phyloP scores from a whole-genome alignment of 1,140 invertebrate genomes.

The Drosophila varians region DNA sequence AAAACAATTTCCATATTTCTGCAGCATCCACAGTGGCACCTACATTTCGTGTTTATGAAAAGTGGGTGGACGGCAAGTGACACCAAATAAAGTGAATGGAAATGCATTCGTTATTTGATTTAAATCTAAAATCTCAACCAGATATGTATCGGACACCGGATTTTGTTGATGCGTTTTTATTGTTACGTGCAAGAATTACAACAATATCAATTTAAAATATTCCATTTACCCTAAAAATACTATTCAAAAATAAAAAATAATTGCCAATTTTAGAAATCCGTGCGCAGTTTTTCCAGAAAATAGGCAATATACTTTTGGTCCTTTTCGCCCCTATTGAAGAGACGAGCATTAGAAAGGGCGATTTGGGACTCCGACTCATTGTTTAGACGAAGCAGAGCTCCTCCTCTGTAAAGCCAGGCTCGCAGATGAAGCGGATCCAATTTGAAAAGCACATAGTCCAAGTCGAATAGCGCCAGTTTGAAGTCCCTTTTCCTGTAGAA shows the following conservation, averaged over 20 bases:
- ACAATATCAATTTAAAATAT: slow-evolving; percentile 3
- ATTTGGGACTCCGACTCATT: slow-evolving; percentile 34
- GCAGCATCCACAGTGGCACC: slow-evolving; percentile 2
- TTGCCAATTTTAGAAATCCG: slow-evolving; percentile 24
- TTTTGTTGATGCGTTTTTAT: slow-evolving; percentile 13
- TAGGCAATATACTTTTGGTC: slow-evolving; percentile 24
- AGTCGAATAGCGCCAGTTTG: slow-evolving; percentile 35
- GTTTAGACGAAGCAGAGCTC: slow-evolving; percentile 40
- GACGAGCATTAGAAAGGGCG: slow-evolving; percentile 21
- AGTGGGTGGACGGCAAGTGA: slow-evolving; percentile 34
- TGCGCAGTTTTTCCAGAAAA: slow-evolving; percentile 40
- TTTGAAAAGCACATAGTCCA: slow-evolving; percentile 32
- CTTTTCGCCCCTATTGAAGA: slow-evolving; percentile 21
- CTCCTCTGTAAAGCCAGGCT: slow-evolving; percentile 54
- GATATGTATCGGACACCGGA: not conserved
- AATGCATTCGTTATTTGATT: slow-evolving; percentile 33
- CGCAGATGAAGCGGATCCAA: slow-evolving; percentile 18
- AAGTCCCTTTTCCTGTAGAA: slow-evolving; percentile 18
- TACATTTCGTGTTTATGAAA: slow-evolving; percentile 51
- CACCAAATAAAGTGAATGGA: slow-evolving; percentile 33
- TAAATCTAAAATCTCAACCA: slow-evolving; percentile 10
- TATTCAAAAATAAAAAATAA: not conserved
- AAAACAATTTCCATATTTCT: slow-evolving; percentile 40
- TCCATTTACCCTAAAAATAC: not conserved
- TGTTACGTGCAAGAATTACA: not conserved